Evolutionary conservation across 2,113 vertebrate species (phyloP).

Genomic region (Malurus cyaneus): DNA sequence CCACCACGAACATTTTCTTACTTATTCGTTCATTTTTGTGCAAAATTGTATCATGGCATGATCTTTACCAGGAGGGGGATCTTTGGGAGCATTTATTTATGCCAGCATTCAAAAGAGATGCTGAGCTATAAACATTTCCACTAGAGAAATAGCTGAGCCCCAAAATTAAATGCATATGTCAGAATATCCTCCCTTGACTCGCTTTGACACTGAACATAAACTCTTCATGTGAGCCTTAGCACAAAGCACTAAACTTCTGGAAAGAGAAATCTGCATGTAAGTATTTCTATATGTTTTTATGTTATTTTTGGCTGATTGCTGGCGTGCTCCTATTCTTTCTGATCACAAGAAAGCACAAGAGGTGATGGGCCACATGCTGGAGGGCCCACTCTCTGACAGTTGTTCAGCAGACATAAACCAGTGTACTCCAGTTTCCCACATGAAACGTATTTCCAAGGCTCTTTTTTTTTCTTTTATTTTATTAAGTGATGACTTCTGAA

Average conservation of each 20-base stretch:
- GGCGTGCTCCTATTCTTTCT: constrained; percentile 34
- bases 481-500: constrained; percentile 45
- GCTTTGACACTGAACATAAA: constrained; percentile 60
- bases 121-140: constrained; percentile 40
- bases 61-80: constrained; percentile 8
- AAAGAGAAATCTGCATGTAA: constrained; percentile 1
- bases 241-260: constrained; percentile 45
- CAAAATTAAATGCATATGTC: constrained; percentile 58
- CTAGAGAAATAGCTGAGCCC: constrained; percentile 16
- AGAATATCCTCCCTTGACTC: constrained; percentile 44
- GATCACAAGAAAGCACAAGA: constrained; percentile 44
- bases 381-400: constrained; percentile 41
- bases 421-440: constrained; percentile 45
- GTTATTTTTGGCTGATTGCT: constrained; percentile 60
- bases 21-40: not conserved
- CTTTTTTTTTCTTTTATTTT: not conserved
- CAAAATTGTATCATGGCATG: not conserved
- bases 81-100: constrained; percentile 8
- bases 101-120: constrained; percentile 30
- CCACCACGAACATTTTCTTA: not conserved
- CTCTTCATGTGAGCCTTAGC: constrained; percentile 24
- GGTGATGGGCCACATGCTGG: constrained; percentile 64
- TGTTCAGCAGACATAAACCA: constrained; percentile 61
- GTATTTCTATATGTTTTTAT: constrained; percentile 40
- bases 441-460: constrained; percentile 17